Base-by-base conservation (phyloP, 2,797 vertebrate genomes). In the Chelidonichthys spinosus region DNA sequence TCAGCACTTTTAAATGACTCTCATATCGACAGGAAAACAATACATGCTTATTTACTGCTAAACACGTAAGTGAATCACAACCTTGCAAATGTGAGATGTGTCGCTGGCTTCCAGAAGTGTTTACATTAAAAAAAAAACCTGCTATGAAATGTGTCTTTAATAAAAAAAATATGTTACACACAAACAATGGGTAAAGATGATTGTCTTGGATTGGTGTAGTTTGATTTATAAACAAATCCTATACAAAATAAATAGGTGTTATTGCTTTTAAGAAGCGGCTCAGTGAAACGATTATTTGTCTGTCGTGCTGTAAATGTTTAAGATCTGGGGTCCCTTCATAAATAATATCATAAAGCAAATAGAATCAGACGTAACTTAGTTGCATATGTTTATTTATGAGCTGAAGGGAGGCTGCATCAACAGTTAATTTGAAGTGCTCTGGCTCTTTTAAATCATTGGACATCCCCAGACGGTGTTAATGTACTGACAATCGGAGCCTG, bases 1-100 rank as follows among this genome's bases (percentile, higher is more conserved):
- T 63, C 69, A 64, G 56, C 25, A 2, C 17, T 79, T 60, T 9
- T 11, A 40, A 36, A 56, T 43, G 18, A 33, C 44, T 44, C 6
- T 40, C 37, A 50, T 25, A 25, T 25, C 25, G 25, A 25, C 4
- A 35, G 11, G 10, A 25, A 58, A 61, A 58, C 37, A 54, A 46
- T 4, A 42, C 4, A 33, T 8, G 46, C 25, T 69, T 32, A 36
- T 47, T 46, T 46, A 40, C 14, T 47, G 46, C 35, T 53, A 10
- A 50, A 44, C 25, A 33, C 62, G 18, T 39, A 7, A 18, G 17
- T 25, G 25, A 39, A 9, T 9, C 47, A 50, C 18, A 11, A 8
- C 9, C 47, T 25, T 49, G 47, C 9, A 11, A 25, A 49, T 49
- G n/a, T 25, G 1, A 25, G 25, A 25, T 25, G 25, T 25, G 25